A percentile compares a stretch with the other conserved stretches of the same genome.
These are phyloP conservation scores for Darevskia mixta DNA, from an alignment of 2,797 vertebrate genomes.

Conservation along the genomic window DNA sequence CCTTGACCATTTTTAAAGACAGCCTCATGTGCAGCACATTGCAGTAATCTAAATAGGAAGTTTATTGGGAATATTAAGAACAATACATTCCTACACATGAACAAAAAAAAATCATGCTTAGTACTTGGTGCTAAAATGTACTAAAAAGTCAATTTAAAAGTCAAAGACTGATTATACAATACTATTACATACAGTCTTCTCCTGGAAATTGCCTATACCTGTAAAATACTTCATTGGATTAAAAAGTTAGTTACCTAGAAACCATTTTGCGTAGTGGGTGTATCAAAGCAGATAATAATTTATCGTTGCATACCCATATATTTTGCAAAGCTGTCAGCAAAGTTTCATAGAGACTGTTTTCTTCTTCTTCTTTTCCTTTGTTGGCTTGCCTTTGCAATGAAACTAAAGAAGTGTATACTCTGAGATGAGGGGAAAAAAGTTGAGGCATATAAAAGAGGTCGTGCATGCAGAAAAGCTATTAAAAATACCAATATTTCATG, in stretches of 20 bases:
- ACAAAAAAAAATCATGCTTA: neutral
- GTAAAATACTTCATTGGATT: neutral
- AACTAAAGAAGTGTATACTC: constrained; percentile 14
- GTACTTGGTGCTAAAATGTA: neutral
- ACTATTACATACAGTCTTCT: neutral
- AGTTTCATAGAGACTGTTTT: neutral
- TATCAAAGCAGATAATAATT: neutral
- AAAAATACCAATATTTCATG: constrained; percentile 40
- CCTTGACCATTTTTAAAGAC: too few species aligned
- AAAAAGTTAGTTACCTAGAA: constrained; percentile 1
- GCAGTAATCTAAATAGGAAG: too few species aligned
- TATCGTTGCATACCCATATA: neutral
- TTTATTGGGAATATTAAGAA: neutral
- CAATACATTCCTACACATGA: neutral
- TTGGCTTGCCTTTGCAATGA: constrained; percentile 15
- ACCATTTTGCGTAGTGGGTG: neutral
- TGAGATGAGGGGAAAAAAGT: neutral
- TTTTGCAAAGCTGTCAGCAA: constrained; percentile 9
- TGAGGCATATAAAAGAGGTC: constrained; percentile 7
- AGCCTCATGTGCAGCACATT: too few species aligned
- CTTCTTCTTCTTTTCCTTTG: neutral
- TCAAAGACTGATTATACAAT: neutral
- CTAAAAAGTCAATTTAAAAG: neutral
- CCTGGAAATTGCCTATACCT: neutral
- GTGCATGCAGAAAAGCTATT: neutral